phyloP scores from a whole-genome alignment of 2,888 invertebrate genomes.

The Dicycla oo region DNA sequence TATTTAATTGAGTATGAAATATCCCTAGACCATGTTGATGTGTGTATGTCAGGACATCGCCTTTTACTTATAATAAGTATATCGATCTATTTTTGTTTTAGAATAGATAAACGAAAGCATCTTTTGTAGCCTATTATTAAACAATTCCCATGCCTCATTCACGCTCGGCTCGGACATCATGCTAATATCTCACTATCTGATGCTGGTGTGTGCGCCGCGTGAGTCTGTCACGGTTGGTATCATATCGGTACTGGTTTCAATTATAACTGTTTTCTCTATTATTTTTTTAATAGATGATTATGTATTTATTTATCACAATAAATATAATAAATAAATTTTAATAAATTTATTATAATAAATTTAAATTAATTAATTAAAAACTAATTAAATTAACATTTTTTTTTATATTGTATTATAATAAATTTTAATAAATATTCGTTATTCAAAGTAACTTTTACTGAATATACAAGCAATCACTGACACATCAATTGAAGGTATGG shows the following conservation, averaged over 20 bases:
- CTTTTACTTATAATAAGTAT: neutral
- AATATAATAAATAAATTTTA: neutral
- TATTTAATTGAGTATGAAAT: too few species aligned
- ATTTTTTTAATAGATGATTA: neutral
- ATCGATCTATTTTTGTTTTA: neutral
- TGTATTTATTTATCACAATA: too few species aligned
- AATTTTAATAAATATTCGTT: neutral
- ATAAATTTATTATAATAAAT: neutral
- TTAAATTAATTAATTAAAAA: too few species aligned
- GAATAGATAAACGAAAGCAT: constrained; percentile 6
- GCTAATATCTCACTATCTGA: constrained; percentile 15
- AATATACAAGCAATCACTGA: neutral
- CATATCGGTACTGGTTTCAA: neutral
- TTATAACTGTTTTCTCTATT: neutral
- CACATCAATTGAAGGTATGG: neutral
- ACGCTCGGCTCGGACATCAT: constrained; percentile 16
- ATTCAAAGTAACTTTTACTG: neutral
- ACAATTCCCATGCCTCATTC: constrained; percentile 10
- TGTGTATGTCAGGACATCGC: too few species aligned
- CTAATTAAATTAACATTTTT: too few species aligned
- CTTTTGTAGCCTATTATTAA: constrained; percentile 7
- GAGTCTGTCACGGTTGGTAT: neutral
- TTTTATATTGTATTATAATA: too few species aligned
- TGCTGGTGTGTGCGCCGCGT: neutral
- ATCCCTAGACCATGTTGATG: too few species aligned